phyloP scores from a whole-genome alignment of 2,888 invertebrate genomes.

The Polymixis flavicincta region DNA sequence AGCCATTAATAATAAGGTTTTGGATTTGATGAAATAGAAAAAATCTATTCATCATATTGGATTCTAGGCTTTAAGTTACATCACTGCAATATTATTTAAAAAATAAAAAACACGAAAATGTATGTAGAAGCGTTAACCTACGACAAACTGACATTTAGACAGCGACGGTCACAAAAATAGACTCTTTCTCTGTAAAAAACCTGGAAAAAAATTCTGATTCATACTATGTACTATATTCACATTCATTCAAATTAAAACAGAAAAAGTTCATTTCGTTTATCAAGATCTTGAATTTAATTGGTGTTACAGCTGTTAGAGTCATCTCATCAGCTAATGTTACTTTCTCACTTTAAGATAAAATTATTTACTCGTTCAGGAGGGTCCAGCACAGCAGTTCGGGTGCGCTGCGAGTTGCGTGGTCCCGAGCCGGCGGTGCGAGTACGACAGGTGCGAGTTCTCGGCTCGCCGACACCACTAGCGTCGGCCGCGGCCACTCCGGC shows the following conservation, averaged over 20 bases:
- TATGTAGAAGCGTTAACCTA: not conserved
- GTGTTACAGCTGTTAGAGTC: not conserved
- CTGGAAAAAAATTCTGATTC: not conserved
- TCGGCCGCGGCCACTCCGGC: conserved; percentile 71
- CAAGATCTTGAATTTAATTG: not conserved
- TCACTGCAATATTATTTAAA: not conserved
- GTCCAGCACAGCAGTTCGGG: conserved; percentile 84
- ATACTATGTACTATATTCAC: too few species aligned
- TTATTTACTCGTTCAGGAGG: conserved; percentile 27
- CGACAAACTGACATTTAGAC: not conserved
- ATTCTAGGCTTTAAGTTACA: not conserved
- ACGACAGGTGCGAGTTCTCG: conserved; percentile 93
- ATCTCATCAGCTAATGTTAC: not conserved
- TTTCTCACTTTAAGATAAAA: not conserved
- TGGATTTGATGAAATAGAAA: not conserved
- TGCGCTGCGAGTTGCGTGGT: conserved; percentile 97
- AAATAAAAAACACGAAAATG: not conserved
- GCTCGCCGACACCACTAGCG: conserved; percentile 71
- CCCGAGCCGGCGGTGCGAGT: conserved; percentile 97
- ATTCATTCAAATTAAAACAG: too few species aligned
- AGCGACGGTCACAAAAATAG: not conserved
- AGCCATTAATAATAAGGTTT: too few species aligned
- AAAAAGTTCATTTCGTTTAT: too few species aligned
- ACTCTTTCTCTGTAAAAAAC: not conserved
- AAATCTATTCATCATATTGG: not conserved